Base-by-base conservation (phyloP, 2,888 invertebrate genomes). In the Xanthorhoe designata region DNA sequence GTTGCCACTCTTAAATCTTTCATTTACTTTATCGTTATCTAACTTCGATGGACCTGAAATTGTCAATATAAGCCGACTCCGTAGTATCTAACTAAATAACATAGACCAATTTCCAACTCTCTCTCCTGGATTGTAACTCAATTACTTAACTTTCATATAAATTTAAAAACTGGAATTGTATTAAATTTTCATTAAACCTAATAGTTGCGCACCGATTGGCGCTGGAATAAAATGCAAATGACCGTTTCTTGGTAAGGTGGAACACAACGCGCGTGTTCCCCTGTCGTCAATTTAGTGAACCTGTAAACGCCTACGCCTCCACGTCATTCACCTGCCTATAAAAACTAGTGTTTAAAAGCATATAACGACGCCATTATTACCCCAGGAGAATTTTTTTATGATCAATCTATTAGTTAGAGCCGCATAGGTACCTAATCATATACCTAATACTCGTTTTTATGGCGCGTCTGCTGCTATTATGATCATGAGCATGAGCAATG, bases 231-330 rank as follows among this genome's bases (percentile, higher is more conserved):
- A 84, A 81, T 77, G 69, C 73, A 81, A 83, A 84, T 82, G 79
- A 81, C 79, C 75, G 81, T 84, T 89, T 84, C 85, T 77, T 64
- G 75, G 84, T 84, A 88, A 73, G 72, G 80, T 69, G 69, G 71
- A 75, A 76, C 71, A 68, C 74, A 73, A 71, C 70, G 75, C 72
- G 72, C 72, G 71, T 71, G 74, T 77, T 73, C 76, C 75, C 74
- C 76, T 55, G 60, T 6, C 50, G 64, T 71, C 70, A 78, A 74
- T 83, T 83, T 77, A 80, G 76, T 79, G 82, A 83, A 82, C 77
- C 80, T 83, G 81, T 85, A 81, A 82, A 78, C 84, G 71, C 81
- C 85, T 77, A 83, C 83, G 70, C 71, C 83, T 69, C 71, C 54
- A 52, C 58, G 52, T 68, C 64, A 71, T 68, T 66, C 29, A 69